A percentile compares a stretch with the other conserved stretches of the same genome.
Evolutionary conservation across 2,797 vertebrate genomes (phyloP).

Genomic region (Siniperca undulata): DNA sequence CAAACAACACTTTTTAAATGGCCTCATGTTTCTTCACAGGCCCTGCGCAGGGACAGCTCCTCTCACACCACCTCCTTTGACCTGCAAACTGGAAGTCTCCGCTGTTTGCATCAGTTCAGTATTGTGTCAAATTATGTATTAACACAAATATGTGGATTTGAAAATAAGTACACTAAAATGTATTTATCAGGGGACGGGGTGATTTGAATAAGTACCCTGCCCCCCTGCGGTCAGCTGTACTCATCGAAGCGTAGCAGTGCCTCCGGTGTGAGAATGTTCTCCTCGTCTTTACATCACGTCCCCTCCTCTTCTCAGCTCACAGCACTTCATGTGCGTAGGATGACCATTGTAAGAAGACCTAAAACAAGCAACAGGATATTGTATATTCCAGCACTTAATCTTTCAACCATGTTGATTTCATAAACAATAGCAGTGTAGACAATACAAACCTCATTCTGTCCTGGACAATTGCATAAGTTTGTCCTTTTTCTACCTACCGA

Average conservation of each 20-base stretch:
- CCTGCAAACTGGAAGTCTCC: conserved; percentile 25
- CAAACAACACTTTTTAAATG: conserved; percentile 50
- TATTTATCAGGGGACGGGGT: conserved; percentile 43
- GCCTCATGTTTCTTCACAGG: conserved; percentile 65
- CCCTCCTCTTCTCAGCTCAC: conserved; percentile 39
- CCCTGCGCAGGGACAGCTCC: conserved; percentile 35
- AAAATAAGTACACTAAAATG: conserved; percentile 60
- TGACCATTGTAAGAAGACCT: conserved; percentile 99
- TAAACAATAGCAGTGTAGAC: not conserved
- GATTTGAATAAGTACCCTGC: conserved; percentile 23
- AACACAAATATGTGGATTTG: conserved; percentile 53
- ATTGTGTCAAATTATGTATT: conserved; percentile 32
- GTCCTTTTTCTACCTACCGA: conserved; percentile 86
- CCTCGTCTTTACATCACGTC: conserved; percentile 33
- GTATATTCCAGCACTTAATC: not conserved
- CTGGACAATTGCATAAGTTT: rapidly evolving
- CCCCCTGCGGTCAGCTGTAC: conserved; percentile 54
- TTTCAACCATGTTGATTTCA: not conserved
- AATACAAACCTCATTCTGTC: not conserved
- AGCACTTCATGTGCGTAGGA: conserved; percentile 93
- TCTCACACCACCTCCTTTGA: conserved; percentile 22
- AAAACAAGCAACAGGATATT: conserved; percentile 42
- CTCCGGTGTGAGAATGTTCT: conserved; percentile 59
- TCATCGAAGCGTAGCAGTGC: conserved; percentile 31
- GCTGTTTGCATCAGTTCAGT: conserved; percentile 51